These are phyloP conservation scores for Chrysopilus asiliformis DNA, from an alignment of 2,888 invertebrate genomes.

Conservation along the genomic window DNA sequence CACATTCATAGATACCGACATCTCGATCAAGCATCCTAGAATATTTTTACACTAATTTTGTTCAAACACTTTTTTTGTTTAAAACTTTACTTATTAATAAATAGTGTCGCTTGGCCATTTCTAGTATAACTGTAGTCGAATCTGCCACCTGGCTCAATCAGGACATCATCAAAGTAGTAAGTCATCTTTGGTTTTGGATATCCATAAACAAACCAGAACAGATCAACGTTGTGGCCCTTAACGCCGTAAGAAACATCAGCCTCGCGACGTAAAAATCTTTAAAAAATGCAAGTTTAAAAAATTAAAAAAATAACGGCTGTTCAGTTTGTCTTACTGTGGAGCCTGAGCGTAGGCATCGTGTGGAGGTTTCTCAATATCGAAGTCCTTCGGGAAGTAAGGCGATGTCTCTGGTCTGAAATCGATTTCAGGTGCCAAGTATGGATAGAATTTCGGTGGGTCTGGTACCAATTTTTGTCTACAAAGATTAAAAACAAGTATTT, in stretches of 20 bases:
- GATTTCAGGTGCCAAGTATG: constrained; percentile 65
- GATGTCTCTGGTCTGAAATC: constrained; percentile 76
- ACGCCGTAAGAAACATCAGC: constrained; percentile 82
- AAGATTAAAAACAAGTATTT: too few species aligned
- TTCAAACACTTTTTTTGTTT: constrained; percentile 1
- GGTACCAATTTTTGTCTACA: constrained; percentile 63
- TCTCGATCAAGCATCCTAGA: constrained; percentile 75
- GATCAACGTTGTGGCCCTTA: constrained; percentile 75
- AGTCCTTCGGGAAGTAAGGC: constrained; percentile 83
- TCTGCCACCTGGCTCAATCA: constrained; percentile 68
- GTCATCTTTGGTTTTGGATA: constrained; percentile 91
- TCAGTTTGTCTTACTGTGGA: constrained; percentile 39
- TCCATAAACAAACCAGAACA: constrained; percentile 91
- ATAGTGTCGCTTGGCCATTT: constrained; percentile 80
- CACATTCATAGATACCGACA: constrained; percentile 88
- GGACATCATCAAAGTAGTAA: constrained; percentile 74
- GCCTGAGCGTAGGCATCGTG: constrained; percentile 74
- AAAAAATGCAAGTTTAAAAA: constrained; percentile 1
- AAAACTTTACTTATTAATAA: constrained; percentile 62
- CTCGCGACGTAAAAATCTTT: constrained; percentile 70
- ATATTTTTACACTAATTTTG: constrained; percentile 6
- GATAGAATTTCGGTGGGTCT: constrained; percentile 63
- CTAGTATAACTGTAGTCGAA: constrained; percentile 80
- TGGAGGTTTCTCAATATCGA: constrained; percentile 76
- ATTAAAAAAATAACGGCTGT: not conserved